Evolutionary conservation across 2,888 invertebrate genomes (phyloP), one percentile per base, ranked within the genome.

Genomic region (Parasteatoda lunata): DNA sequence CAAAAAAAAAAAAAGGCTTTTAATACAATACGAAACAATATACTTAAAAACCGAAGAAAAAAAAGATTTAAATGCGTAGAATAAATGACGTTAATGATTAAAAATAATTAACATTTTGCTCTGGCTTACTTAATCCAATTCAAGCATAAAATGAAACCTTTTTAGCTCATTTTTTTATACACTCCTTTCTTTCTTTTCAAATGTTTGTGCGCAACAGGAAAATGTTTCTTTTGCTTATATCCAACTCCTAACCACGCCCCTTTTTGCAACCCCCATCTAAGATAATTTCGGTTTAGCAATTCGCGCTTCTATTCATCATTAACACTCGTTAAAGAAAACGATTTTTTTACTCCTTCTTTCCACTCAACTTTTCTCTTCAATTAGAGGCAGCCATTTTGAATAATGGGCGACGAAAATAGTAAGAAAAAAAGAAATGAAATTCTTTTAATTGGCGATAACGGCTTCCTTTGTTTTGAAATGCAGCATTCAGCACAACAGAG

Each of bases 141-240:
- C 71, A 72, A 48, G 78, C 78, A 49, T 72, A 75, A 84, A 84
- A 85, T 49, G 72, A 71, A 65, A 54, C 71, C 85, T 54, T 80
- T 85, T 80, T 80, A 70, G 70, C 69, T 84, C 47, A 49, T 48
- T 65, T 77, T 82, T 82, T 82, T 82, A 70, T 82, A 30, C 47
- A 54, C 52, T 11, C 45, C 47, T 49, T 72, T 72, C 59, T 51
- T 70, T 79, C 79, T 69, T 65, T 73, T 80, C 52, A 45, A 64
- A 52, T 85, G 85, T 85, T 85, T 85, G 70, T 76, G 76, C 80
- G 65, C 85, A 85, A 85, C 85, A 85, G 85, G 85, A 85, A 80
- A 85, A 85, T 68, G 65, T 49, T 85, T 85, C 84, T 85, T 82
- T 82, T 49, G 75, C 76, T 76, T 49, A 59, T 13, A 71, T 47